Percentiles rank a stretch among this genome's conserved stretches.
These are phyloP conservation scores for Pseudomugil gertrudae DNA, from an alignment of 2,797 vertebrate species.

Conservation along the genomic window DNA sequence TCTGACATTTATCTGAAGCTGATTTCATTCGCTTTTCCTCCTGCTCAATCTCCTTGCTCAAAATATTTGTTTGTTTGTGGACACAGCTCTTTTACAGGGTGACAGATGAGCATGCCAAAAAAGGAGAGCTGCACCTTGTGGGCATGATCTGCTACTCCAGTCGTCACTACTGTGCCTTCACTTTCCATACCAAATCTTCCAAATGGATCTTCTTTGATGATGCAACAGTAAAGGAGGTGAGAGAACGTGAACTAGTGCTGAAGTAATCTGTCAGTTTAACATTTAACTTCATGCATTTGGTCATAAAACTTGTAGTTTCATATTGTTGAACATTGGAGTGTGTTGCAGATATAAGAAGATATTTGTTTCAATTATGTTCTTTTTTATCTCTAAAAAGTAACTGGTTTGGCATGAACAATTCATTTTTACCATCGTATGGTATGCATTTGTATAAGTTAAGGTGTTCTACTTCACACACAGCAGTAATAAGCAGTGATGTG, in stretches of 20 bases:
- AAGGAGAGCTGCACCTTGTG: slow-evolving; percentile 91
- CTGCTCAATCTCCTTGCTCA: slow-evolving; percentile 29
- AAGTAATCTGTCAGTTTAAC: neutral
- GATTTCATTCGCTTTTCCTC: slow-evolving; percentile 43
- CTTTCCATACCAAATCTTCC: slow-evolving; percentile 94
- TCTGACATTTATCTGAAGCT: slow-evolving; percentile 47
- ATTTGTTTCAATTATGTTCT: neutral
- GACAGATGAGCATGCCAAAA: slow-evolving; percentile 94
- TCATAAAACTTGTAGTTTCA: neutral
- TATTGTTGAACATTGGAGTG: neutral
- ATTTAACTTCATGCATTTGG: neutral
- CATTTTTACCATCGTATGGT: too few relatives aligned
- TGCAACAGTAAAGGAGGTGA: slow-evolving; percentile 98
- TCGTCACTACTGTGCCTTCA: slow-evolving; percentile 96
- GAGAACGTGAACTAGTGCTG: neutral
- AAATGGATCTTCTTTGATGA: slow-evolving; percentile 99
- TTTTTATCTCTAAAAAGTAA: neutral
- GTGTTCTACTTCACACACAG: neutral
- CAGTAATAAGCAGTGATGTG: slow-evolving; percentile 4
- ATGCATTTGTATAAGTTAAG: neutral
- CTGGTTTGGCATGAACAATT: neutral
- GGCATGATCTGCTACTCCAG: slow-evolving; percentile 97
- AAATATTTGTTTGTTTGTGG: slow-evolving; percentile 2
- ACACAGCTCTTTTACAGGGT: slow-evolving; percentile 94
- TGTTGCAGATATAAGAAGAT: neutral